These are phyloP conservation scores for Chamaetylas fuelleborni DNA, from an alignment of 2,113 vertebrate species.

Conservation along the genomic window DNA sequence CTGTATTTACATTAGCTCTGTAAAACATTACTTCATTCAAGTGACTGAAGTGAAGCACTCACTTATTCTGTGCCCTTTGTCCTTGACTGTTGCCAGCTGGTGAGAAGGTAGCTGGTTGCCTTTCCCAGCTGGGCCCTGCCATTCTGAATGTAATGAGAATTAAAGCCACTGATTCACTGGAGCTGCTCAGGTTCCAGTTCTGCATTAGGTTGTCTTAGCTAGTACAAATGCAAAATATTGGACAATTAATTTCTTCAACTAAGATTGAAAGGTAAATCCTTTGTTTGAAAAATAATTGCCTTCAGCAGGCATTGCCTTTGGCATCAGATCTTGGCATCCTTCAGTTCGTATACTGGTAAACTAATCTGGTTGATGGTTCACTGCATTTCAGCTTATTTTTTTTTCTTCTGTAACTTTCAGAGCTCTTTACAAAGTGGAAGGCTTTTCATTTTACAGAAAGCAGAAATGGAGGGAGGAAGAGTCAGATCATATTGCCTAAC, in stretches of 20 bases:
- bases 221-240: not conserved
- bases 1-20: constrained; percentile 47
- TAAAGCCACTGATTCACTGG: not conserved
- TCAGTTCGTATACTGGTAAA: not conserved
- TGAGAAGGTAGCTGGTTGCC: not conserved
- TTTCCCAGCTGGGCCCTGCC: not conserved
- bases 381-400: not conserved
- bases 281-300: not conserved
- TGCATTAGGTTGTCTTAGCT: not conserved
- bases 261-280: not conserved
- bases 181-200: not conserved
- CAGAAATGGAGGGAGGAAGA: not conserved
- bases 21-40: constrained; percentile 37
- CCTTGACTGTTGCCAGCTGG: not conserved
- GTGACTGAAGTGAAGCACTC: constrained; percentile 18
- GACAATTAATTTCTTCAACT: not conserved
- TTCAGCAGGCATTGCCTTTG: not conserved
- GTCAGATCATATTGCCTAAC: not conserved
- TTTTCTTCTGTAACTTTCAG: not conserved
- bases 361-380: not conserved
- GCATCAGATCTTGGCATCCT: not conserved
- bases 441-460: not conserved
- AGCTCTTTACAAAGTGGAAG: not conserved
- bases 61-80: not conserved
- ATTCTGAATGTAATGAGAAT: not conserved